Conservation (phyloP, 2,888 invertebrate genomes). For the Xylota segnis region DNA sequence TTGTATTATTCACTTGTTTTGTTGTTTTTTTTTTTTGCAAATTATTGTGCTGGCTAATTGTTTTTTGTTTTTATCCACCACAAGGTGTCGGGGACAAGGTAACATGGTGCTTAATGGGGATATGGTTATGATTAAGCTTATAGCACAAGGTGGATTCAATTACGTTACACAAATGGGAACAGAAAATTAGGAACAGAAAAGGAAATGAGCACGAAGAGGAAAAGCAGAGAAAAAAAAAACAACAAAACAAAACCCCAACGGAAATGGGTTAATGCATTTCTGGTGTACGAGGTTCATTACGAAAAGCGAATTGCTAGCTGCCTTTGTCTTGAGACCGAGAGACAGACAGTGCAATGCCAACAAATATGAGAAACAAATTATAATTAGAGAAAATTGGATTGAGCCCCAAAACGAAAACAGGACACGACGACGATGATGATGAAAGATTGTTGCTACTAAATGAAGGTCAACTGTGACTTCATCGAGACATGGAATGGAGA, state of each 20-base stretch:
- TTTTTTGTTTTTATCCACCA: constrained; percentile 28
- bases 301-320: constrained; percentile 15
- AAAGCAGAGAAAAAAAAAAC: no score
- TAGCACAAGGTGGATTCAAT: constrained; percentile 56
- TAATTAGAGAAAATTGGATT: constrained; percentile 22
- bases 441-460: background rate
- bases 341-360: background rate
- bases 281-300: constrained; percentile 57
- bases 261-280: constrained; percentile 71
- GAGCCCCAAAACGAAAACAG: background rate
- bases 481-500: background rate
- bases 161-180: constrained; percentile 55
- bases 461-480: background rate
- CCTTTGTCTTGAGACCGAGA: background rate
- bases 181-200: constrained; percentile 36
- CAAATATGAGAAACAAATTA: background rate
- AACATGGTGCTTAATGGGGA: constrained; percentile 56
- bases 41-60: constrained; percentile 48
- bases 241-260: constrained; percentile 12
- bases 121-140: constrained; percentile 55
- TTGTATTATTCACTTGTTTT: background rate
- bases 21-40: constrained; percentile 14
- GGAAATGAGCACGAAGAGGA: constrained; percentile 32
- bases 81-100: constrained; percentile 33
- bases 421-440: background rate